A percentile compares a stretch with the other conserved stretches of the same genome.
phyloP scores from a whole-genome alignment of 2,113 vertebrate species.

The Sorex fumeus region DNA sequence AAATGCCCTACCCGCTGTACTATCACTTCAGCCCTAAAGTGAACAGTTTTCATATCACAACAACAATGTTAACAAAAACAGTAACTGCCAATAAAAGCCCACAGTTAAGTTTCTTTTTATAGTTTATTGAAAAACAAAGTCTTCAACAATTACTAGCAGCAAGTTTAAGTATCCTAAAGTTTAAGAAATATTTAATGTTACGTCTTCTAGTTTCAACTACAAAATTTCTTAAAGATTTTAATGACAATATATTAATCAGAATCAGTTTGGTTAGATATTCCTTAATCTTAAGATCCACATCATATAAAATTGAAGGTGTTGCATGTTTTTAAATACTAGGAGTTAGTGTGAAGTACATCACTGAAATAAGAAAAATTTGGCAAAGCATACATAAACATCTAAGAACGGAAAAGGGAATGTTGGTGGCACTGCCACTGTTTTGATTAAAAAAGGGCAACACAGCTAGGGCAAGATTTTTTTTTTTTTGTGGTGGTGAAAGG shows the following conservation, averaged over 20 bases:
- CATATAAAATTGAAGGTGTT: slow-evolving; percentile 14
- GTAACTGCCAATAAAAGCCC: background rate
- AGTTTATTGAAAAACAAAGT: slow-evolving; percentile 59
- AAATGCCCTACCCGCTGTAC: too few species aligned
- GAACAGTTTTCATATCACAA: slow-evolving; percentile 13
- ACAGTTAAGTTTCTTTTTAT: background rate
- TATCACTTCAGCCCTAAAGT: too few species aligned
- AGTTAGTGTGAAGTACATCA: background rate
- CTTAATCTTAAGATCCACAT: background rate
- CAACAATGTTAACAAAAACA: background rate
- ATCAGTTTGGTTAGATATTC: slow-evolving; percentile 8
- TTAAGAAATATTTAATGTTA: slow-evolving; percentile 15
- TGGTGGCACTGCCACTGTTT: background rate
- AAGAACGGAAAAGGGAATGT: background rate
- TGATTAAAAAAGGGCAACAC: background rate
- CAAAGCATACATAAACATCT: background rate
- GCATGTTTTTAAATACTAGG: slow-evolving; percentile 26
- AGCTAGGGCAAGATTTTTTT: background rate
- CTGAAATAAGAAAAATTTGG: background rate
- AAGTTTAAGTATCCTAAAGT: slow-evolving; percentile 14
- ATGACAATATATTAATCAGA: slow-evolving; percentile 16
- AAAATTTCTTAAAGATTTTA: slow-evolving; percentile 30
- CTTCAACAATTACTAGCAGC: slow-evolving; percentile 55
- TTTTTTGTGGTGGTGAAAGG: too few species aligned
- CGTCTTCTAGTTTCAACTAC: slow-evolving; percentile 35